Base-by-base conservation (phyloP, 2,888 invertebrate species). In the Oligia strigilis region DNA sequence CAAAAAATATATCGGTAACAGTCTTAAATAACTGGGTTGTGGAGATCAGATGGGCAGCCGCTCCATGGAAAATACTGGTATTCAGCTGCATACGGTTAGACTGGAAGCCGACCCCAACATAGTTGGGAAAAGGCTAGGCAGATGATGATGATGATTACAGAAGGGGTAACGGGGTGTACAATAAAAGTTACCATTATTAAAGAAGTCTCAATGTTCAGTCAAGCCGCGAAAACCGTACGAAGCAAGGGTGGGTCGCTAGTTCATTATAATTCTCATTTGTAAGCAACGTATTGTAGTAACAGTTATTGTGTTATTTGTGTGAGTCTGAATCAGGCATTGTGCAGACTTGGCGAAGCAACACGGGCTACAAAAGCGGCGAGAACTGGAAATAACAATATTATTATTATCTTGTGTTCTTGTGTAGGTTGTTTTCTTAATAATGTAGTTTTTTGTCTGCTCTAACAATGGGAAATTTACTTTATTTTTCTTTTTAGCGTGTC, bases 321-420 rank as follows among this genome's bases (percentile, higher is more conserved):
- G 58, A 36, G 49, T 66, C 19, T 85, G 82, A 70, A 60, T 65
- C 75, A 29, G 43, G 69, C 67, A 86, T 86, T 82, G 86, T 73
- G 58, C 17, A 60, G 49, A 55, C 46, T 62, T 71, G 17, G 65
- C 9, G 49, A 72, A 85, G 43, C 64, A 52, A 69, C 9, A 62
- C 6, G 55, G 74, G 69, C 74, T 52, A 74, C 36, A 40, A 81
- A 65, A 70, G 60, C 52, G 0, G 58, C 58, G 82, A 67, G 29
- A 62, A 49, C 14, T 5, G 29, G n/a, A 14, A 29, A 40, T 58
- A 78, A 62, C n/a, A 67, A 52, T 69, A 40, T 23, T 46, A 14
- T 62, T 29, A 29, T 29, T 29, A 29, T 29, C 23, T 72, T 78
- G 6, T 64, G 5, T 64, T 40, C 6, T 62, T 55, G 9, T 78